Evolutionary conservation across 1,140 invertebrate species (phyloP), one percentile per base, ranked within the genome.

Genomic region (Drosophila leontia): DNA sequence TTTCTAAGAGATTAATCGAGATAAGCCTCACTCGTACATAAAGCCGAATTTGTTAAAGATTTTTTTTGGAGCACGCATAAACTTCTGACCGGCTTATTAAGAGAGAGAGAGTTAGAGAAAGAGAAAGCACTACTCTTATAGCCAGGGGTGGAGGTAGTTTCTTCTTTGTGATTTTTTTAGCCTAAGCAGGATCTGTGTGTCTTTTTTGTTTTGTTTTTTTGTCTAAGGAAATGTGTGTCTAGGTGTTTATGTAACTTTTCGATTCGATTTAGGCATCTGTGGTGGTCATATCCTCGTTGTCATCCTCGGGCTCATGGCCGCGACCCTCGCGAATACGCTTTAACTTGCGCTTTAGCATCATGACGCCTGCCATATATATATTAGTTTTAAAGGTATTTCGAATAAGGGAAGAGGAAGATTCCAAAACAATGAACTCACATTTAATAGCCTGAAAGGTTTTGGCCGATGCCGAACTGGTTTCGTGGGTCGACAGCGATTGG

Each of bases 381-480:
- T 50, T 29, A 5, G n/a, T 17, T 44, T 44, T 9, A 44, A 45
- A 12, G 5, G 12, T 1, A 44, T 44, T 9, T 3, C n/a, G n/a
- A 1, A 42, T 6, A 7, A 29, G 26, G 26, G 26, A 51, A 45
- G 26, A 19, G 23, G 0, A 35, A 11, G 15, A 45, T 4, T 6
- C 15, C 7, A 7, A 13, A 3, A n/a, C n/a, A 17, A 5, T 7
- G 26, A 15, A 34, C 80, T 80, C 69, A 92, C 92, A 92, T 75
- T 92, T 92, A 26, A 92, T 92, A 47, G 92, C 91, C 75, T 92
- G 92, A 59, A 91, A 92, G 37, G 92, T 90, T 67, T 92, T 92
- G 47, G 91, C 85, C 8, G 92, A 92, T 9, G 91, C 82, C 8
- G 92, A 92, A 19, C 86, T 79, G 9, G 82, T 81, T 35, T 91